Conservation (phyloP, 2,113 vertebrate species). For the Lutjanus erythropterus region DNA sequence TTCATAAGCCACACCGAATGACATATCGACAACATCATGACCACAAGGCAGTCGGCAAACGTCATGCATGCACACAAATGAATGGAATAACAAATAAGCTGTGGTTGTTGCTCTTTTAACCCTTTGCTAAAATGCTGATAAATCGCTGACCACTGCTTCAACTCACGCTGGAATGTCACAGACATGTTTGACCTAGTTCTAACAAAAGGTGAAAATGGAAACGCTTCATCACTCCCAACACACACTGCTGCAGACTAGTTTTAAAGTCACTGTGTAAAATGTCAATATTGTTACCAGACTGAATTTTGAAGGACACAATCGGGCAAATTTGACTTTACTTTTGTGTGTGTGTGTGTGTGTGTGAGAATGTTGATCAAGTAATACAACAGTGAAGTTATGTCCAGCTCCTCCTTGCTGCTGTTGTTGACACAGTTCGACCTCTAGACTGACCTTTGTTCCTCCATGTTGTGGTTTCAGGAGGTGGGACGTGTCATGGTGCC, state of each 20-base stretch:
- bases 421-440: slow-evolving; percentile 9
- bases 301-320: background rate
- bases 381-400: background rate
- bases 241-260: background rate
- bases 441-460: slow-evolving; percentile 45
- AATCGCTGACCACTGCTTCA: slow-evolving; percentile 32
- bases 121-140: slow-evolving; percentile 7
- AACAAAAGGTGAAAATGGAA: slow-evolving; percentile 6
- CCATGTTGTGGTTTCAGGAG: slow-evolving; percentile 66
- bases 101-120: slow-evolving; percentile 13
- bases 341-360: background rate
- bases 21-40: slow-evolving; percentile 48
- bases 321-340: background rate
- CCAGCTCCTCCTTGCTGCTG: background rate
- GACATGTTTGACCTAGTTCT: slow-evolving; percentile 29
- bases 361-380: background rate
- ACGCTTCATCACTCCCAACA: background rate
- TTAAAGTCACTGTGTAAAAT: background rate
- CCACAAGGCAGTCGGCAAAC: slow-evolving; percentile 37
- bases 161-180: slow-evolving; percentile 37
- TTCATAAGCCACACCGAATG: slow-evolving; percentile 47
- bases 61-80: slow-evolving; percentile 7
- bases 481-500: slow-evolving; percentile 66
- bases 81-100: background rate
- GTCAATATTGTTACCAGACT: background rate